phyloP scores from a whole-genome alignment of 2,888 invertebrate genomes.

The Buathra laborator region DNA sequence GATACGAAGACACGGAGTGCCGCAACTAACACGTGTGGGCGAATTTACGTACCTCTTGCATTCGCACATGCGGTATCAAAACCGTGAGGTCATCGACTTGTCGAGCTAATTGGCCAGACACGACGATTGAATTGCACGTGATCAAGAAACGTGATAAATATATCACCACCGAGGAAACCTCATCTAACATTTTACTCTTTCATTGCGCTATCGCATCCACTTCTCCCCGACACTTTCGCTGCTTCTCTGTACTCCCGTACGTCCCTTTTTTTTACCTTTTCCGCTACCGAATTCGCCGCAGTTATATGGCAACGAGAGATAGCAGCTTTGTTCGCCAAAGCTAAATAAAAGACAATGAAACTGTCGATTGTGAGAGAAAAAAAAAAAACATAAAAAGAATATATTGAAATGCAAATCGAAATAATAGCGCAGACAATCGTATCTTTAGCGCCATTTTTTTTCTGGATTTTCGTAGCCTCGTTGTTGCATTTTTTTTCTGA shows the following conservation, averaged over 20 bases:
- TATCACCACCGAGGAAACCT: conserved; percentile 14
- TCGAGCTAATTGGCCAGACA: conserved; percentile 49
- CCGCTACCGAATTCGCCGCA: not conserved
- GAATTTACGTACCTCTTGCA: conserved; percentile 25
- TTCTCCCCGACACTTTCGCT: not conserved
- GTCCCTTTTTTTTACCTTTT: not conserved
- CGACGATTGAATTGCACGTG: conserved; percentile 42
- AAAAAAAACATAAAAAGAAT: not conserved
- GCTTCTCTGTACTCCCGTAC: not conserved
- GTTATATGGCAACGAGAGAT: conserved; percentile 8
- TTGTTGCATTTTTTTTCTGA: too few relatives aligned
- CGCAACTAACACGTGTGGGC: conserved; percentile 18
- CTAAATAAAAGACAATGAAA: not conserved
- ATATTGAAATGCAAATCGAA: not conserved
- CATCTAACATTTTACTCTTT: conserved; percentile 9
- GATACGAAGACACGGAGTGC: conserved; percentile 1
- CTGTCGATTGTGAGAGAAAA: not conserved
- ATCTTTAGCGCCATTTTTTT: too few relatives aligned
- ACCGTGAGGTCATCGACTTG: conserved; percentile 50
- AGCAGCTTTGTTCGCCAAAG: not conserved
- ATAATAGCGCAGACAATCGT: too few relatives aligned
- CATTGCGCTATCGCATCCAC: not conserved
- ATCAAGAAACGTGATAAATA: conserved; percentile 26
- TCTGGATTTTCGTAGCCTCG: too few relatives aligned
- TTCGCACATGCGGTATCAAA: not conserved